Base-by-base conservation (phyloP, 2,113 vertebrate genomes). In the Syngnathoides biaculeatus region DNA sequence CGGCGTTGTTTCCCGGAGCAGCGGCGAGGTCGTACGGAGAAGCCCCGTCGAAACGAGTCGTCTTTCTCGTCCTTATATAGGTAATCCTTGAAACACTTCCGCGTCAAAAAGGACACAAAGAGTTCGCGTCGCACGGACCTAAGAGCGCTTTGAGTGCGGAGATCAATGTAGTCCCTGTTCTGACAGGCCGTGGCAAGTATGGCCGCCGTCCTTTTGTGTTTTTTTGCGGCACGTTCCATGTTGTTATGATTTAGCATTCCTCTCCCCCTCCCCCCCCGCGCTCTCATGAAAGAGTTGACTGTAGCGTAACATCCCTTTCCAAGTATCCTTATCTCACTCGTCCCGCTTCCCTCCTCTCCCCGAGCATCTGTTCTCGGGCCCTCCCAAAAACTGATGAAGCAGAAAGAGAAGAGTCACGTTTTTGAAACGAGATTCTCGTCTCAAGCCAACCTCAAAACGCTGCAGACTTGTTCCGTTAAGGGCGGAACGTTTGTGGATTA, bases 261-360 rank as follows among this genome's bases (percentile, higher is more conserved):
- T 84, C 74, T 79, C 59, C 55, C 61, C 60, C 53, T 67, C 47
- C 42, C 70, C 83, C 61, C 60, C 53, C 65, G 42, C 42, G 68
- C 83, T 77, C 67, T 67, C 19, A 39, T 67, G 67, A 67, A 61
- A 61, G 24, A 56, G 64, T 47, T 74, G 70, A 78, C 70, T 67
- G 30, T 57, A 61, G 63, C 52, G 58, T 56, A 61, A 43, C 63
- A 50, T 59, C 19, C 22, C 56, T 38, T 62, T 66, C 17, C 15
- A 48, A 17, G 40, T 63, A n/a, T 47, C 65, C 62, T 58, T 48
- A 61, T 77, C 24, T 76, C 53, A 52, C 62, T 59, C 68, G 38
- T 39, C 58, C 60, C 58, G 55, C 59, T 67, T 76, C 57, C 22
- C 5, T 66, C 47, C 67, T 68, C 22, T 24, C 20, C 19, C 45